These are phyloP conservation scores for Parapristionchus giblindavisi DNA, from an alignment of 2,888 invertebrate species.

Conservation along the genomic window DNA sequence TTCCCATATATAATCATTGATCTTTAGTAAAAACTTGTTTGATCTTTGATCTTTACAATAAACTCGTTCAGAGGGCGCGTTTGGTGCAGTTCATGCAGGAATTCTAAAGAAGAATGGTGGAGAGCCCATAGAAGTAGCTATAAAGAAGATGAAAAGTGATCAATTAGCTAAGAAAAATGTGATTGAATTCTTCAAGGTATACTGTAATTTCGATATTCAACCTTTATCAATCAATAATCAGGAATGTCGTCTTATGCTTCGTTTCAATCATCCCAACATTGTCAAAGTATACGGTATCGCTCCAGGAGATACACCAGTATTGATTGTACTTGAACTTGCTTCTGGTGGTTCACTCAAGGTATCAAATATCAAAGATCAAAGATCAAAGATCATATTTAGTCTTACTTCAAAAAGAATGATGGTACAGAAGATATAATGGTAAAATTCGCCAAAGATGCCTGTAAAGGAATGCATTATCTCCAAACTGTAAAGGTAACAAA, in stretches of 20 bases:
- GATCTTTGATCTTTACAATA: not conserved
- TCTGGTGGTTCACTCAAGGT: conserved; percentile 33
- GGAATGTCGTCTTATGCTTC: conserved; percentile 33
- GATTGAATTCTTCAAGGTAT: conserved; percentile 28
- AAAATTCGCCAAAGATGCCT: conserved; percentile 20
- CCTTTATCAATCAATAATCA: not conserved
- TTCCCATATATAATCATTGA: not conserved
- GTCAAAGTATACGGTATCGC: conserved; percentile 28
- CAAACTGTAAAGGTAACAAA: conserved; percentile 26
- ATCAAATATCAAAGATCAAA: no score
- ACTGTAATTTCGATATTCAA: not conserved
- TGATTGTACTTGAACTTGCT: conserved; percentile 31
- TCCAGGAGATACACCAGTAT: conserved; percentile 11
- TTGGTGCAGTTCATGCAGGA: conserved; percentile 8
- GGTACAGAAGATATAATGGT: no score
- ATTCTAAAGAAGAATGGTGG: not conserved
- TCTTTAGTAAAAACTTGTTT: not conserved
- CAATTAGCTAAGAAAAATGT: conserved; percentile 14
- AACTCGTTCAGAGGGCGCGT: not conserved
- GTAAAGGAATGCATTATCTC: conserved; percentile 30
- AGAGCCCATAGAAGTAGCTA: conserved; percentile 3
- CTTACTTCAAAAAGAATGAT: conserved; percentile 30
- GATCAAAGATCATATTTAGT: conserved; percentile 24
- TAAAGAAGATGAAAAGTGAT: conserved; percentile 35
- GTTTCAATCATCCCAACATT: conserved; percentile 32